Evolutionary conservation across 2,888 invertebrate species (phyloP).

Genomic region (Azorinus chamasolen): DNA sequence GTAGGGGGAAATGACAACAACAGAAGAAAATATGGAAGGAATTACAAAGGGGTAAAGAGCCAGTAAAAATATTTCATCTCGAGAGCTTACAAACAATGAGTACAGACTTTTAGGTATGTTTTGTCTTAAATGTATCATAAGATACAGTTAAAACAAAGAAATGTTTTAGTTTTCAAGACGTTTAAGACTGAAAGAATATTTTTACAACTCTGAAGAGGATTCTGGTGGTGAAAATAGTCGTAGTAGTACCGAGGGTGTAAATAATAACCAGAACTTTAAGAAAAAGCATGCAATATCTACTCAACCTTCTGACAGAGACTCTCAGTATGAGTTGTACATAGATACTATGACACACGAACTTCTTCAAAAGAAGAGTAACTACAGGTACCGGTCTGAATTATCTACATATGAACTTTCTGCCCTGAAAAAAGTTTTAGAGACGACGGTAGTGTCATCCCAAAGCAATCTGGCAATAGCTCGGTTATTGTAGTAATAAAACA

Average conservation of each 20-base stretch:
- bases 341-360: conserved; percentile 32
- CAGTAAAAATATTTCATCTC: conserved; percentile 22
- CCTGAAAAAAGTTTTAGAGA: not conserved
- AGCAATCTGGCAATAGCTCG: conserved; percentile 25
- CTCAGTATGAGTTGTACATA: conserved; percentile 28
- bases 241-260: not conserved
- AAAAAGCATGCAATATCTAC: conserved; percentile 14
- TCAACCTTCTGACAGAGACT: conserved; percentile 21
- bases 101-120: conserved; percentile 23
- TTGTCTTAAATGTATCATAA: conserved; percentile 22
- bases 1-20: conserved; percentile 10
- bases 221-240: not conserved
- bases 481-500: conserved; percentile 30
- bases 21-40: conserved; percentile 20
- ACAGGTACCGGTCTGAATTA: conserved; percentile 15
- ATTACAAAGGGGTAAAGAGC: conserved; percentile 12
- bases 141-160: conserved; percentile 6
- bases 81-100: not conserved
- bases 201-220: not conserved
- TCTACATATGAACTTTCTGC: conserved; percentile 16
- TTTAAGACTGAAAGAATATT: conserved; percentile 15
- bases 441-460: conserved; percentile 11
- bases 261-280: not conserved
- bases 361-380: conserved; percentile 7
- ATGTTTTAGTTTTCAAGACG: conserved; percentile 1